Conservation (phyloP, 2,888 invertebrate species). For the Pristionchus exspectatus region DNA sequence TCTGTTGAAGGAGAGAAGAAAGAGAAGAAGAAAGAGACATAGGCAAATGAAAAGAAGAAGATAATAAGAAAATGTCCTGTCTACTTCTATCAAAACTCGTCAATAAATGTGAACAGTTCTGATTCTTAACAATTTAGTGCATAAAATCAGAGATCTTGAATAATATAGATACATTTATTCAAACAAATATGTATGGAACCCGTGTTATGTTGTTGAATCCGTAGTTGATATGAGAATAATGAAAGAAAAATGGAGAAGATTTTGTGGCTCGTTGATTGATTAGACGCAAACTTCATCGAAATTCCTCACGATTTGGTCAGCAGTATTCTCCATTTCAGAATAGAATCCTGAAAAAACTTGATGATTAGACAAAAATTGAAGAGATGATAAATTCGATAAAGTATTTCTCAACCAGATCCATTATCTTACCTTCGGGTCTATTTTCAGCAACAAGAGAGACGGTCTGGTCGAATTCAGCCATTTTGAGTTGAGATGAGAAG, state of each 20-base stretch:
- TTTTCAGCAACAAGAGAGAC: constrained; percentile 14
- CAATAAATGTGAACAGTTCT: constrained; percentile 33
- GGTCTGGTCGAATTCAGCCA: neutral
- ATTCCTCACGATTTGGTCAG: constrained; percentile 6
- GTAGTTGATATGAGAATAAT: neutral
- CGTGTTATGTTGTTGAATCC: neutral
- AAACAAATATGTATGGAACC: no score
- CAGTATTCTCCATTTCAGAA: constrained; percentile 18
- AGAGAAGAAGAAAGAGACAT: neutral
- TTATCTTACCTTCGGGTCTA: constrained; percentile 15
- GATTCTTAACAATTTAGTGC: neutral
- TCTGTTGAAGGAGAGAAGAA: neutral
- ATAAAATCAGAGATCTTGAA: no score
- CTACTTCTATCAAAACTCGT: constrained; percentile 23
- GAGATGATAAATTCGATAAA: no score
- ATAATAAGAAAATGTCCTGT: constrained; percentile 3
- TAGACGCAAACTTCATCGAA: constrained; percentile 34
- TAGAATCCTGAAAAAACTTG: constrained; percentile 2
- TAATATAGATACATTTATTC: no score
- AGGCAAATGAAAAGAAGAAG: neutral
- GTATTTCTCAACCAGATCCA: no score
- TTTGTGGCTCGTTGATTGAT: no score
- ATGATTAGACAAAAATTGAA: neutral
- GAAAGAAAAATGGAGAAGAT: no score
- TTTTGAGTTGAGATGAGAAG: neutral